These are phyloP conservation scores for Luperina testacea DNA, from an alignment of 2,888 invertebrate species.

Conservation along the genomic window DNA sequence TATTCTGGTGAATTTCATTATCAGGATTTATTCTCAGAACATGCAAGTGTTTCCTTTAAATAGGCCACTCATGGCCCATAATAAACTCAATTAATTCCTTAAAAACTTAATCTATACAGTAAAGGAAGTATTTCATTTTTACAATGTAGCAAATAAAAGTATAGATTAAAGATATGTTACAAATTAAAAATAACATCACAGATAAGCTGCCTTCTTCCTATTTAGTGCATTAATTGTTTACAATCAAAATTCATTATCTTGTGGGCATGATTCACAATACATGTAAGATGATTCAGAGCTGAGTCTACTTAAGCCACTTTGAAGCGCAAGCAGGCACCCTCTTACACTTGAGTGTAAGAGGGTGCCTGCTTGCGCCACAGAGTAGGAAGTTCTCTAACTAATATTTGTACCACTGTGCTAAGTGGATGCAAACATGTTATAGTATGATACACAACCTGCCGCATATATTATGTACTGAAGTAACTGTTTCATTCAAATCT, in stretches of 20 bases:
- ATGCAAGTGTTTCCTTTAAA: conserved; percentile 1
- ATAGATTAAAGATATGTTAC: neutral
- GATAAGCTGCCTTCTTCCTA: conserved; percentile 41
- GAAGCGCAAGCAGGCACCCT: no score
- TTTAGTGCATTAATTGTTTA: conserved; percentile 49
- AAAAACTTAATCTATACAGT: neutral
- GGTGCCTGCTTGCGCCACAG: conserved; percentile 25
- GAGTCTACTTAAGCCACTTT: conserved; percentile 1
- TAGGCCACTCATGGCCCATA: neutral
- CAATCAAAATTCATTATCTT: conserved; percentile 51
- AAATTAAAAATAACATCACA: conserved; percentile 13
- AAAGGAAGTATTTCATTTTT: neutral
- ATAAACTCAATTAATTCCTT: neutral
- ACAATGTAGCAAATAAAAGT: conserved; percentile 2
- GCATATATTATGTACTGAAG: conserved; percentile 33
- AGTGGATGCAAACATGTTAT: conserved; percentile 49
- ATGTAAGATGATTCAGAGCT: conserved; percentile 47
- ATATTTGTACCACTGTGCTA: conserved; percentile 52
- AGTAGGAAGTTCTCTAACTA: conserved; percentile 45
- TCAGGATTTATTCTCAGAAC: conserved; percentile 18
- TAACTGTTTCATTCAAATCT: conserved; percentile 10
- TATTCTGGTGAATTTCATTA: conserved; percentile 15
- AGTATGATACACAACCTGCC: conserved; percentile 26
- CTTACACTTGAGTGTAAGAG: conserved; percentile 10
- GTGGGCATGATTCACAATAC: conserved; percentile 47